These are phyloP conservation scores for Alviniconcha marisindica DNA, from an alignment of 1,140 invertebrate species.

Conservation along the genomic window DNA sequence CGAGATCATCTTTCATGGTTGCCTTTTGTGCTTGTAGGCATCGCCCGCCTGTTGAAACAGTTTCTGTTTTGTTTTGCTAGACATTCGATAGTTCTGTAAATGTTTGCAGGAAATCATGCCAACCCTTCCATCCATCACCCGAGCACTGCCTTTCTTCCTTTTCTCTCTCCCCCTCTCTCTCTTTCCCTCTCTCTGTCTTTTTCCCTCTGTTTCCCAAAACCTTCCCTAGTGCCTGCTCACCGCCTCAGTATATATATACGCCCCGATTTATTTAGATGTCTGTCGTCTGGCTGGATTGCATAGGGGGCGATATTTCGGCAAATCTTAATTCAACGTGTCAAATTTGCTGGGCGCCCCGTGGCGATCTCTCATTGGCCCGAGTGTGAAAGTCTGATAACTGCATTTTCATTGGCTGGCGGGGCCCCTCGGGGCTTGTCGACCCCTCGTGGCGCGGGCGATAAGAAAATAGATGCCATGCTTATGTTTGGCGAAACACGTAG, in stretches of 20 bases:
- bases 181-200: background rate
- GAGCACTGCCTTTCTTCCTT: background rate
- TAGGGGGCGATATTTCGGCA: background rate
- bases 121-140: slow-evolving; percentile 19
- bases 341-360: background rate
- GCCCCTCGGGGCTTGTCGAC: background rate
- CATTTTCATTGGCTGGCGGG: background rate
- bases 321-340: slow-evolving; percentile 13
- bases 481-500: too few relatives aligned
- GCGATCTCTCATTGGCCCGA: background rate
- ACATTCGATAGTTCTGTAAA: slow-evolving; percentile 29
- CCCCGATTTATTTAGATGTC: slow-evolving; percentile 1
- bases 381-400: background rate
- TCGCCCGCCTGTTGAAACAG: slow-evolving; percentile 10
- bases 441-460: too few relatives aligned
- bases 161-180: too few relatives aligned
- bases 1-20: slow-evolving; percentile 1
- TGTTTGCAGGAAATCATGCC: slow-evolving; percentile 3
- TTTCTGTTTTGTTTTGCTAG: slow-evolving; percentile 18
- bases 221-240: too few relatives aligned
- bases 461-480: too few relatives aligned
- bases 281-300: background rate
- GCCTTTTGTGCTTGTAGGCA: background rate
- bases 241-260: background rate
- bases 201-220: too few relatives aligned